Conservation (phyloP, 2,797 vertebrate species). For the Natrix natrix region DNA sequence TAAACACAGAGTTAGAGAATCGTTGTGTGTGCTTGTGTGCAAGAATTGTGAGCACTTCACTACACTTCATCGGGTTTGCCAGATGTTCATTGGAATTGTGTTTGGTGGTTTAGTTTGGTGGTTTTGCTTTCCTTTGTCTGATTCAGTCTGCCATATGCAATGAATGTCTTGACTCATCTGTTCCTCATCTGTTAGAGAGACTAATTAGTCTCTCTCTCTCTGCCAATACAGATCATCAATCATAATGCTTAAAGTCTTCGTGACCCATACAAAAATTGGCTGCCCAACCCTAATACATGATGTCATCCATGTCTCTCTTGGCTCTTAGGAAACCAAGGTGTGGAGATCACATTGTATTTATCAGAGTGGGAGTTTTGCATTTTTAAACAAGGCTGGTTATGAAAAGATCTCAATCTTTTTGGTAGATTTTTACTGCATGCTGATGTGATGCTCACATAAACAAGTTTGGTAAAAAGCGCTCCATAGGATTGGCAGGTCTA, state of each 20-base stretch:
- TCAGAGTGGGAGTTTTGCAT: neutral
- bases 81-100: neutral
- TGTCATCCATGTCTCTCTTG: neutral
- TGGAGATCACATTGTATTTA: neutral
- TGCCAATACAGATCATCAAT: neutral
- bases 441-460: neutral
- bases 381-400: neutral
- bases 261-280: neutral
- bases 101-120: neutral
- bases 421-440: neutral
- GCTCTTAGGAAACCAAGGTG: neutral
- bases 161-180: neutral
- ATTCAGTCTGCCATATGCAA: neutral
- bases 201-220: neutral
- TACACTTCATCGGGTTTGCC: neutral
- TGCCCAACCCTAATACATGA: neutral
- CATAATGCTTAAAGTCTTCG: neutral
- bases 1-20: neutral
- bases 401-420: neutral
- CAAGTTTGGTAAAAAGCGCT: neutral
- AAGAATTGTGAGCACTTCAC: neutral
- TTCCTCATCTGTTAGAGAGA: neutral
- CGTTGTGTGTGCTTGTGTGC: neutral
- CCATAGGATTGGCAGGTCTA: neutral
- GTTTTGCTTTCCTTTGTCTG: neutral